These are phyloP conservation scores for Xiphorhynchus elegans DNA, from an alignment of 2,113 vertebrate genomes.

Conservation along the genomic window DNA sequence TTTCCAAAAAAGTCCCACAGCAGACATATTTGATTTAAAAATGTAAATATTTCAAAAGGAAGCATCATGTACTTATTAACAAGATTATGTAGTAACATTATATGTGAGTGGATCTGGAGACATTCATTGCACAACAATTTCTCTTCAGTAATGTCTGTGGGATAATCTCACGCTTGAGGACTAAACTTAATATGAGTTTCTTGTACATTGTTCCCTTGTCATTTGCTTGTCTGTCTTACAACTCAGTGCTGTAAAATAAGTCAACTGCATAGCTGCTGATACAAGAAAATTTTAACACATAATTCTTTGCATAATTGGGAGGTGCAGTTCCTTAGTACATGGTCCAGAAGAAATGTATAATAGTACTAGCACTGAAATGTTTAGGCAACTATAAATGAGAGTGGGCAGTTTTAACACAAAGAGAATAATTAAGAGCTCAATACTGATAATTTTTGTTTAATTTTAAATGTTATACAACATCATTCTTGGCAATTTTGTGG, in stretches of 20 bases:
- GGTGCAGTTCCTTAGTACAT: neutral
- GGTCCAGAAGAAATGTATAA: neutral
- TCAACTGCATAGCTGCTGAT: neutral
- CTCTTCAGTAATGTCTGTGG: neutral
- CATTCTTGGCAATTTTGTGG: neutral
- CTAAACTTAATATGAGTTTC: neutral
- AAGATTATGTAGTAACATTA: neutral
- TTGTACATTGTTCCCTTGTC: slow-evolving; percentile 1
- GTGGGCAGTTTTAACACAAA: neutral
- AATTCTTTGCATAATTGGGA: neutral
- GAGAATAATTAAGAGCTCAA: neutral
- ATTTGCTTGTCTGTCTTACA: slow-evolving; percentile 24
- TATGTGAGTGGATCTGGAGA: neutral
- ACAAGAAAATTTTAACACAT: neutral
- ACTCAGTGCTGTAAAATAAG: neutral
- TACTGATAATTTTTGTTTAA: neutral
- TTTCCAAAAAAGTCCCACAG: neutral
- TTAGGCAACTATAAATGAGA: neutral
- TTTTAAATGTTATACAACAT: neutral
- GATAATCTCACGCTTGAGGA: neutral
- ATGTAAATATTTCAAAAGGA: neutral
- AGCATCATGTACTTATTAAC: neutral
- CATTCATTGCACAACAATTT: neutral
- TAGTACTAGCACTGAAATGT: neutral
- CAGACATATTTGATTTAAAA: neutral